Conservation (phyloP, 2,113 vertebrate species). For the Misgurnus mizolepis region DNA sequence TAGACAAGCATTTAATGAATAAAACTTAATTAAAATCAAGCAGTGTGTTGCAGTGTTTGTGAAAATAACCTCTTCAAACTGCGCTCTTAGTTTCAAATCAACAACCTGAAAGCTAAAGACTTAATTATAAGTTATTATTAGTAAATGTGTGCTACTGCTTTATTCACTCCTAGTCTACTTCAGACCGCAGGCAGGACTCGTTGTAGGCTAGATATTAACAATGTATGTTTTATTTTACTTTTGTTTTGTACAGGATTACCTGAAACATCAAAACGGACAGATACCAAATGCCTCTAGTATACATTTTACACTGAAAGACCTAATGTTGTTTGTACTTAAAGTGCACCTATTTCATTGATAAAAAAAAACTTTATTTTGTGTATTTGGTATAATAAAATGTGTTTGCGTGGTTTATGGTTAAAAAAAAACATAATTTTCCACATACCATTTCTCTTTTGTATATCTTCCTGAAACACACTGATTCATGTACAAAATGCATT, state of each 20-base stretch:
- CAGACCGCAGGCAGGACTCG: not conserved
- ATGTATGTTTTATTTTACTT: not conserved
- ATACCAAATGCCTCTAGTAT: too few relatives aligned
- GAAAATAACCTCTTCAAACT: conserved; percentile 7
- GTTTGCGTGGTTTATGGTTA: too few relatives aligned
- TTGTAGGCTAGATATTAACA: not conserved
- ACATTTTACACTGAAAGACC: too few relatives aligned
- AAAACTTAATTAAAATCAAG: conserved; percentile 39
- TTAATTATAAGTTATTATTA: conserved; percentile 38
- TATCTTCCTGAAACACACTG: too few relatives aligned
- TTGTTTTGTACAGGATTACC: not conserved
- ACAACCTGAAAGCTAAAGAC: conserved; percentile 14
- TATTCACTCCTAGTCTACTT: not conserved
- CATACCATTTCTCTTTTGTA: too few relatives aligned
- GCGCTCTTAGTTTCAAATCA: not conserved
- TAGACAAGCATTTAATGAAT: conserved; percentile 29
- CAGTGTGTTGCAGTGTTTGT: not conserved
- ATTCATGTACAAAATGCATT: too few relatives aligned
- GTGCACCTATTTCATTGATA: too few relatives aligned
- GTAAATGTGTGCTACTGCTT: not conserved
- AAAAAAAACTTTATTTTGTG: too few relatives aligned
- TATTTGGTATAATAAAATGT: too few relatives aligned
- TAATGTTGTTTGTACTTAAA: too few relatives aligned
- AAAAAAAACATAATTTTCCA: too few relatives aligned
- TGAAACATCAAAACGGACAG: not conserved